Conservation (phyloP, 2,888 invertebrate species). For the Yponomeuta plumbellus region DNA sequence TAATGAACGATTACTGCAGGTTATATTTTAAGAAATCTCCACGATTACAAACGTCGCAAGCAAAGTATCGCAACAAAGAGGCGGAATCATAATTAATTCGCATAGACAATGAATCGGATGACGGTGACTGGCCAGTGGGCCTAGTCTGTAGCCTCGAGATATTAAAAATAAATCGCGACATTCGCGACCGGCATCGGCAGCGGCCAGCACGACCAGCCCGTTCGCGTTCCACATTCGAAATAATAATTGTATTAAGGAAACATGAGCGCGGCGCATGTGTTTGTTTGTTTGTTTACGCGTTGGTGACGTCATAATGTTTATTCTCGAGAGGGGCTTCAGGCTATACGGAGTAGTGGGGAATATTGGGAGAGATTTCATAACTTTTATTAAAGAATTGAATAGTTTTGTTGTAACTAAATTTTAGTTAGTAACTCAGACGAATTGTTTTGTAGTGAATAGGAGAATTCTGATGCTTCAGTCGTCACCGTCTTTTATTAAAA, state of each 20-base stretch:
- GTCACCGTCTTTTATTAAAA: too few species aligned
- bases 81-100: conserved; percentile 36
- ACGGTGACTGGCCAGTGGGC: conserved; percentile 2
- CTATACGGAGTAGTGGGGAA: conserved; percentile 24
- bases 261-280: conserved; percentile 77
- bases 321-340: conserved; percentile 63
- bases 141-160: conserved; percentile 14
- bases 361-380: background rate
- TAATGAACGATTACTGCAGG: too few species aligned
- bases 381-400: background rate
- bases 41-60: too few species aligned
- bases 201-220: conserved; percentile 45
- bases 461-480: too few species aligned
- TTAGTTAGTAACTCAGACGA: too few species aligned
- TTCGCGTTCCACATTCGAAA: conserved; percentile 71
- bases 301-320: conserved; percentile 77
- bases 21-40: too few species aligned
- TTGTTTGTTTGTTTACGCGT: conserved; percentile 78
- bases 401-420: too few species aligned
- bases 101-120: conserved; percentile 39
- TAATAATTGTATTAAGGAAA: conserved; percentile 77
- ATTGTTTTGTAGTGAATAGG: too few species aligned
- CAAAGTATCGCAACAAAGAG: background rate
- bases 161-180: conserved; percentile 20
- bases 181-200: conserved; percentile 4